Evolutionary conservation across 92 coral and sea anemone genomes (phyloP), one percentile per base, ranked within the genome.

Genomic region (Porites evermanni): DNA sequence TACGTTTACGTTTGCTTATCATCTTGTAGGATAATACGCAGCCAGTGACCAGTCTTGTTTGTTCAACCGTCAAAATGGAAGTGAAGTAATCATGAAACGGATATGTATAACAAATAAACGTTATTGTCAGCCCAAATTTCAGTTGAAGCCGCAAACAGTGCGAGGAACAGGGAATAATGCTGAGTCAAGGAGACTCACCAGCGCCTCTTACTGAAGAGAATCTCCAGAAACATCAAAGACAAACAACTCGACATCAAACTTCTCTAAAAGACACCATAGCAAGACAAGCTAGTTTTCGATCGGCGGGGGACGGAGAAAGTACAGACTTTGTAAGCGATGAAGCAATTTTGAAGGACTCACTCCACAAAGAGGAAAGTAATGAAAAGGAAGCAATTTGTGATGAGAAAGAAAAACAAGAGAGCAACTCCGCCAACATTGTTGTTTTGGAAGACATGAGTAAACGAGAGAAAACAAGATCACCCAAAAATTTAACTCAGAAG

Each of bases 281-380:
- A 50, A 83, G 88, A 24, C 47, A 26, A 65, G 12, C 54, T 9
- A 83, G 74, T 23, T 63, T 73, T 63, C 79, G 87, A 32, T 88
- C 94, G 3, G 92, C 84, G 50, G 94, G 94, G 52, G 94, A 92
- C 85, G 94, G 47, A 38, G 77, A 92, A 23, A 92, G 94, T 26
- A 75, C 51, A 14, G 73, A 83, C 18, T 83, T 83, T 74, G 51
- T 44, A 1, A 32, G 73, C 19, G 80, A 74, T 56, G 87, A 83
- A 74, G 7, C 70, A 17, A 60, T 77, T 77, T 53, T 64, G 12
- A 50, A 83, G 21, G 19, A 64, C 4, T 64, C 79, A 50, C 51
- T 72, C 23, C 80, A 61, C 0, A 53, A 73, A 3, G 56, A 63
- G 53, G 52, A 20, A 50, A 56, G 72, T 73, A 20, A 65, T 74